Evolutionary conservation across 2,797 vertebrate species (phyloP), one percentile per base, ranked within the genome.

Genomic region (Paguma larvata): DNA sequence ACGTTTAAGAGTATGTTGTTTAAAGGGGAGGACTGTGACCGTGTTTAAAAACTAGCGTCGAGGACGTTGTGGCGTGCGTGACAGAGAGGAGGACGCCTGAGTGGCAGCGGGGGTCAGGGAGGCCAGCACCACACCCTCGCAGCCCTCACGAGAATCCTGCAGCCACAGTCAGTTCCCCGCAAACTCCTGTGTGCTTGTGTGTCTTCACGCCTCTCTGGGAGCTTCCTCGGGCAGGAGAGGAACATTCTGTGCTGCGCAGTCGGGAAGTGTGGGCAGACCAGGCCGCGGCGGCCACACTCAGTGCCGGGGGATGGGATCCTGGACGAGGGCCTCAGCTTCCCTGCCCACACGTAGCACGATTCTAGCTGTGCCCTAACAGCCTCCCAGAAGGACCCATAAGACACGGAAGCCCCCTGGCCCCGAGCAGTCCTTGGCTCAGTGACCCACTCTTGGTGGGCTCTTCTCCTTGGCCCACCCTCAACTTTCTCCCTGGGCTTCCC

Each of bases 361-460:
- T 46, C 80, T 11, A 46, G 38, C 1, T 2, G 23, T 12, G 38
- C 14, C 34, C 93, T 18, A 0, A 8, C 51, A 10, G 73, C 65
- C 75, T 48, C 30, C 67, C 34, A 15, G 18, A 53, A 21, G 25
- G 72, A 10, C 53, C 46, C 18, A 25, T 38, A 13, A 34, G 73
- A 15, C 2, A 0, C 48, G 0, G n/a, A 38, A 6, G 11, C 32
- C 27, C 59, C 21, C 4, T 51, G 25, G 12, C 48, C 63, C 65
- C 3, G 7, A 14, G 44, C 5, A 46, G 12, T 4, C 0, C 9
- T 3, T 15, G 0, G 0, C 44, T 30, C 72, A 23, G 1, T 6
- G 9, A 10, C 2, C 23, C 12, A 1, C 38, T 6, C 59, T 48
- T 14, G 0, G 12, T 41, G 11, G 46, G 41, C 51, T 23, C 32